Conservation (phyloP, 2,888 invertebrate genomes). For the Clepsis dumicolana region DNA sequence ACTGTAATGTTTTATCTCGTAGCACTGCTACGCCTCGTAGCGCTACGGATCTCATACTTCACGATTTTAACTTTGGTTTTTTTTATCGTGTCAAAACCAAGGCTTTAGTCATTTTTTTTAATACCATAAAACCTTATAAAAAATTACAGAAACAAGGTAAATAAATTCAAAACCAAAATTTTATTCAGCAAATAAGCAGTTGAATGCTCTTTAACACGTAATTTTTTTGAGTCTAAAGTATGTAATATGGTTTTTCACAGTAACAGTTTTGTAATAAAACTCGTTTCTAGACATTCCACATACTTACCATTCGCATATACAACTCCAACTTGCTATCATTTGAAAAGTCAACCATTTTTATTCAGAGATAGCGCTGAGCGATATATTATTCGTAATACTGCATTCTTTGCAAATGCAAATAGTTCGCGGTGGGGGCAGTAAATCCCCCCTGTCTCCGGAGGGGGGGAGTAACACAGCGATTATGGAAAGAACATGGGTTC, state of each 20-base stretch:
- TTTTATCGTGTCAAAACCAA: neutral
- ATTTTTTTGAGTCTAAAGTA: no score
- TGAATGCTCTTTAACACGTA: neutral
- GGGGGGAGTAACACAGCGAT: constrained; percentile 14
- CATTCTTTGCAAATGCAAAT: constrained; percentile 61
- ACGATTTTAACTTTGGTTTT: neutral
- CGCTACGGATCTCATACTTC: constrained; percentile 9
- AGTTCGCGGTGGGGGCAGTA: constrained; percentile 52
- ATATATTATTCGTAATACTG: constrained; percentile 42
- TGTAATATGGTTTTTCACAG: no score
- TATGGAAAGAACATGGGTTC: constrained; percentile 15
- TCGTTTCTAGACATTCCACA: neutral
- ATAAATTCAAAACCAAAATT: no score
- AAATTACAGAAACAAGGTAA: no score
- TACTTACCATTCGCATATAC: constrained; percentile 15
- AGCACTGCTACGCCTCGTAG: constrained; percentile 29
- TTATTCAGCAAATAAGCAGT: no score
- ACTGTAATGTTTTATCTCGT: neutral
- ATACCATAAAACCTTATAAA: no score
- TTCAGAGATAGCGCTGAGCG: constrained; percentile 32
- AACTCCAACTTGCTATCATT: constrained; percentile 36
- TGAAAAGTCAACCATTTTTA: constrained; percentile 37
- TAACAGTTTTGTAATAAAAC: neutral
- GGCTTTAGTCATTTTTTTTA: no score
- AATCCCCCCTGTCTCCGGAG: constrained; percentile 59